A percentile compares a stretch with the other conserved stretches of the same genome.
These are phyloP conservation scores for Aurelia aurita complex sp. Pacific DNA, from an alignment of 30 jellyfish, hydroid and myxozoan species.

Conservation along the genomic window DNA sequence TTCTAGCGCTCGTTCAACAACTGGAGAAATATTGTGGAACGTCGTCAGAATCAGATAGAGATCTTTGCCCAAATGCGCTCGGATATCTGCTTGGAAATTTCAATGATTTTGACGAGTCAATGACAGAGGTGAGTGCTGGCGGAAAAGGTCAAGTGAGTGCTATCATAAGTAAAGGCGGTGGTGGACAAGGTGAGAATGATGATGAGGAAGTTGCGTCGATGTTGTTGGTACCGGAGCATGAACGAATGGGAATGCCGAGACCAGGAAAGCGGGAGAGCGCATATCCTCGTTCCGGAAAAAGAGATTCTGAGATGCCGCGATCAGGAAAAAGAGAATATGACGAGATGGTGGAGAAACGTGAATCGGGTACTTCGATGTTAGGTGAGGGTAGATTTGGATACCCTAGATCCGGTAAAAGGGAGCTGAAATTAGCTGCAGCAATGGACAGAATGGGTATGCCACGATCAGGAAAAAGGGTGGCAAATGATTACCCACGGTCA, in stretches of 20 bases:
- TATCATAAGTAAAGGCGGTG: too few species aligned
- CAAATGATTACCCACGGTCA: too few species aligned
- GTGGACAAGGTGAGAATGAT: neutral
- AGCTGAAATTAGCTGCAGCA: neutral
- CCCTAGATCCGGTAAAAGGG: conserved; percentile 40
- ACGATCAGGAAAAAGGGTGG: neutral
- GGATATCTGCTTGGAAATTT: conserved; percentile 26
- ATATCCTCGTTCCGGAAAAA: neutral
- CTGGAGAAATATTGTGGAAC: conserved; percentile 60
- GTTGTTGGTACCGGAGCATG: neutral
- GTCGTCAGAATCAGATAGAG: conserved; percentile 25
- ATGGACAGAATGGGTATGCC: neutral
- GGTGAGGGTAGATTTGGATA: conserved; percentile 12
- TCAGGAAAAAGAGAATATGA: conserved; percentile 9
- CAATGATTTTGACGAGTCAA: conserved; percentile 14
- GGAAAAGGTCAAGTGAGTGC: neutral
- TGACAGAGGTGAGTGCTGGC: conserved; percentile 3
- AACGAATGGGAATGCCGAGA: neutral
- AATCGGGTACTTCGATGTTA: conserved; percentile 4
- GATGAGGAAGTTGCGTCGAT: neutral
- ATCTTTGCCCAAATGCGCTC: conserved; percentile 38
- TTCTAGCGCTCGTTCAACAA: conserved; percentile 29
- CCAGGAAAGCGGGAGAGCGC: conserved; percentile 6
- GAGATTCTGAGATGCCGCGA: conserved; percentile 18
- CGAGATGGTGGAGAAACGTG: conserved; percentile 9